phyloP scores from a whole-genome alignment of 2,888 invertebrate species.

The Phragmatobia fuliginosa region DNA sequence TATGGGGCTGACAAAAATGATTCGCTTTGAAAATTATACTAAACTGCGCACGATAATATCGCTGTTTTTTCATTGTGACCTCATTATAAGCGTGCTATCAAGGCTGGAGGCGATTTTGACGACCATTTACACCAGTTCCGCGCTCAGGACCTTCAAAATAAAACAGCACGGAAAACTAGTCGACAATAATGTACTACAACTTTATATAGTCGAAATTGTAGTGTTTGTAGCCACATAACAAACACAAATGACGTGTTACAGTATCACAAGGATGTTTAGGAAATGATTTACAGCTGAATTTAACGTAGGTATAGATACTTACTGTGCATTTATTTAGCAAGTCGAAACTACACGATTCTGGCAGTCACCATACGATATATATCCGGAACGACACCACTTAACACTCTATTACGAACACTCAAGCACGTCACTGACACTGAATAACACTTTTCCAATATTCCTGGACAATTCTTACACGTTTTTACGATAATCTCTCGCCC shows the following conservation, averaged over 20 bases:
- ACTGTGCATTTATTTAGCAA: slow-evolving; percentile 77
- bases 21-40: slow-evolving; percentile 27
- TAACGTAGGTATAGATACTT: slow-evolving; percentile 62
- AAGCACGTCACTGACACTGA: slow-evolving; percentile 65
- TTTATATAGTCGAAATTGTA: slow-evolving; percentile 15
- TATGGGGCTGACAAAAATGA: slow-evolving; percentile 55
- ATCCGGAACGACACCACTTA: slow-evolving; percentile 45
- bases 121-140: slow-evolving; percentile 37
- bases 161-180: slow-evolving; percentile 21
- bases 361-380: slow-evolving; percentile 59
- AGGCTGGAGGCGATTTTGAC: slow-evolving; percentile 45
- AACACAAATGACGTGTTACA: slow-evolving; percentile 20
- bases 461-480: slow-evolving; percentile 72
- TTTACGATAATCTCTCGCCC: slow-evolving; percentile 68
- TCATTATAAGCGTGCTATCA: slow-evolving; percentile 49
- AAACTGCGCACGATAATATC: slow-evolving; percentile 41
- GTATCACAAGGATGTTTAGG: slow-evolving; percentile 21
- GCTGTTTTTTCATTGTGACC: slow-evolving; percentile 51
- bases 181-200: slow-evolving; percentile 7
- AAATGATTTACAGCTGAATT: slow-evolving; percentile 37
- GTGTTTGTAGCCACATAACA: background rate
- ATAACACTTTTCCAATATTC: slow-evolving; percentile 52
- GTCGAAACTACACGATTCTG: slow-evolving; percentile 56
- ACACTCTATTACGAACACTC: slow-evolving; percentile 55
- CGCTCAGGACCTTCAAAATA: slow-evolving; percentile 43